Evolutionary conservation across 1,140 invertebrate species (phyloP).

Genomic region (Dinoponera quadriceps): DNA sequence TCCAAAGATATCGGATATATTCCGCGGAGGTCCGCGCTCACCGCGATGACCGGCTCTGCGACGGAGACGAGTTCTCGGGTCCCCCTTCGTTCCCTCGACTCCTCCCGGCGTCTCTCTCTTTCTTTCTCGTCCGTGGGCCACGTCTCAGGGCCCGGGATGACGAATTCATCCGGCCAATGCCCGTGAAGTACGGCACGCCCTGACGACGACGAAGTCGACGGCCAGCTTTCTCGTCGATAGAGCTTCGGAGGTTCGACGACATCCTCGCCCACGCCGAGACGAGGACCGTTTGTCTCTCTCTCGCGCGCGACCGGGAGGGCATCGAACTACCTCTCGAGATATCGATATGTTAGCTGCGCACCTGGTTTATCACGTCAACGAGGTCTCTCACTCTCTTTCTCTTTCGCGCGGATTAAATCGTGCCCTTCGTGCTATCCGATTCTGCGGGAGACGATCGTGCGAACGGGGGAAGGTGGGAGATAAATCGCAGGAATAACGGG

Average conservation of each 20-base stretch:
- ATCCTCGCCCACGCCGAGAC: slow-evolving; percentile 38
- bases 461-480: not conserved
- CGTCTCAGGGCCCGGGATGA: slow-evolving; percentile 27
- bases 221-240: slow-evolving; percentile 5
- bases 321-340: slow-evolving; percentile 45
- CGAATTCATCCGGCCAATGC: slow-evolving; percentile 65
- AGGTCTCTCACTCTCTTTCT: no score
- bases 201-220: slow-evolving; percentile 2
- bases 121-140: not conserved
- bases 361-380: slow-evolving; percentile 19
- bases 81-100: not conserved
- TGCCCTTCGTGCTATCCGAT: no score
- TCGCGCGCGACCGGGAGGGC: slow-evolving; percentile 1
- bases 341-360: slow-evolving; percentile 31
- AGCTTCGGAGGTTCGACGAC: slow-evolving; percentile 48
- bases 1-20: slow-evolving; percentile 85
- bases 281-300: slow-evolving; percentile 18
- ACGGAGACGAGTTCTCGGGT: slow-evolving; percentile 20
- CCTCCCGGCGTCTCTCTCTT: not conserved
- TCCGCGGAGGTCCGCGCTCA: slow-evolving; percentile 5
- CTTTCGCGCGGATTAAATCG: slow-evolving; percentile 24
- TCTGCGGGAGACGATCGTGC: not conserved
- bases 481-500: not conserved
- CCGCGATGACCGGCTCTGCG: slow-evolving; percentile 27
- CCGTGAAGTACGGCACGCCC: slow-evolving; percentile 26